phyloP scores from a whole-genome alignment of 2,113 vertebrate species.

The Emydura subglobosa region DNA sequence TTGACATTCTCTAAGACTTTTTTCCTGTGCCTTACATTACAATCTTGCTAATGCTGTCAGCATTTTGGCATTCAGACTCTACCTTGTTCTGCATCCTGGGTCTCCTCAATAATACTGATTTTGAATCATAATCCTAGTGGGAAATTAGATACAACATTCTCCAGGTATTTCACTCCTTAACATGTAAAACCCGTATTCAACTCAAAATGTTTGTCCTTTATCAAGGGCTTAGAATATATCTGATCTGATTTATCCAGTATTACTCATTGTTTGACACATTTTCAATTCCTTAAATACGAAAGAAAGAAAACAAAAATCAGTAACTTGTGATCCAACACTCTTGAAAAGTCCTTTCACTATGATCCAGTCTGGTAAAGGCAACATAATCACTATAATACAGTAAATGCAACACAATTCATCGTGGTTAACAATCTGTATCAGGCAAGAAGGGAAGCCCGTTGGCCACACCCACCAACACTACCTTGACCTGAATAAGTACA shows the following conservation, averaged over 20 bases:
- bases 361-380: background rate
- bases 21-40: background rate
- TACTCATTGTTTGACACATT: background rate
- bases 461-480: constrained; percentile 24
- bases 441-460: background rate
- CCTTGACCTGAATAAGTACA: background rate
- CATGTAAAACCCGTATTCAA: background rate
- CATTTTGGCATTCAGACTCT: background rate
- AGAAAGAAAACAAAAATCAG: background rate
- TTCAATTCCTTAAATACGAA: background rate
- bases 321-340: background rate
- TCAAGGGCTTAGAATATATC: background rate
- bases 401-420: constrained; percentile 45
- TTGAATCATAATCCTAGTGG: background rate
- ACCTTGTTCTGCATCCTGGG: background rate
- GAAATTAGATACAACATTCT: background rate
- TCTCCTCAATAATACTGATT: background rate
- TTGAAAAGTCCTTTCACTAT: background rate
- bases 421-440: constrained; percentile 34
- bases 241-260: background rate
- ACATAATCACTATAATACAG: background rate
- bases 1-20: background rate
- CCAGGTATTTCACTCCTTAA: background rate
- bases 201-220: background rate
- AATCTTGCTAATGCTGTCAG: background rate